phyloP scores from a whole-genome alignment of 1,140 invertebrate genomes.

The Bombus polaris region DNA sequence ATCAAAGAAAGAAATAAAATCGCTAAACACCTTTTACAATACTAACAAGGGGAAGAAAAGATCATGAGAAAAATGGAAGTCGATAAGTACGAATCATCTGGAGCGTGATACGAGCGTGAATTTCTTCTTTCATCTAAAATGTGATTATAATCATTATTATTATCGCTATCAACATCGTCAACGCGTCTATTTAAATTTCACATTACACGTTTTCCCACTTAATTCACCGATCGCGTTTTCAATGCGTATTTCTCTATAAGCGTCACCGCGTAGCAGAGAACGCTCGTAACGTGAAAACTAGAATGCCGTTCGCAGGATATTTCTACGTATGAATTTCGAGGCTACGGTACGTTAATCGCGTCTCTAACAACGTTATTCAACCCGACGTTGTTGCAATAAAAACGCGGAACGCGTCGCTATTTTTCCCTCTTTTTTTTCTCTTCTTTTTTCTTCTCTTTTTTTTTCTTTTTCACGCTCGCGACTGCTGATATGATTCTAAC shows the following conservation, averaged over 20 bases:
- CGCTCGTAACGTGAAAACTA: not conserved
- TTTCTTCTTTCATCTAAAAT: not conserved
- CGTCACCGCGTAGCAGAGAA: not conserved
- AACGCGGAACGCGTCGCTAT: not conserved
- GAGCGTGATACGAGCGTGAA: slow-evolving; percentile 42
- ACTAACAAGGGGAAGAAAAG: slow-evolving; percentile 17
- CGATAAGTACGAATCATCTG: slow-evolving; percentile 18
- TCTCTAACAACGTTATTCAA: not conserved
- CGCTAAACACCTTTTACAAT: slow-evolving; percentile 41
- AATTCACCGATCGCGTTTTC: not conserved
- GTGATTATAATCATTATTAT: not conserved
- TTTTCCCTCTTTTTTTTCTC: not conserved
- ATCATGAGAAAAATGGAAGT: not conserved
- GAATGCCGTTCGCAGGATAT: not conserved
- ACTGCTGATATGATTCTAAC: slow-evolving; percentile 29
- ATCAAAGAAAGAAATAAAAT: slow-evolving; percentile 33
- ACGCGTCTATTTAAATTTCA: not conserved
- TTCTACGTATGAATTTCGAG: not conserved
- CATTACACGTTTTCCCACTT: not conserved
- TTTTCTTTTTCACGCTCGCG: slow-evolving; percentile 39
- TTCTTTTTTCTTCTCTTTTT: not conserved
- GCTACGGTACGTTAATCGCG: not conserved
- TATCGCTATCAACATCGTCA: not conserved
- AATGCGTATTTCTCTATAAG: not conserved
- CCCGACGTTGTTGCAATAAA: not conserved